Evolutionary conservation across 2,888 invertebrate species (phyloP), one percentile per base, ranked within the genome.

Genomic region (Parnassius smintheus): DNA sequence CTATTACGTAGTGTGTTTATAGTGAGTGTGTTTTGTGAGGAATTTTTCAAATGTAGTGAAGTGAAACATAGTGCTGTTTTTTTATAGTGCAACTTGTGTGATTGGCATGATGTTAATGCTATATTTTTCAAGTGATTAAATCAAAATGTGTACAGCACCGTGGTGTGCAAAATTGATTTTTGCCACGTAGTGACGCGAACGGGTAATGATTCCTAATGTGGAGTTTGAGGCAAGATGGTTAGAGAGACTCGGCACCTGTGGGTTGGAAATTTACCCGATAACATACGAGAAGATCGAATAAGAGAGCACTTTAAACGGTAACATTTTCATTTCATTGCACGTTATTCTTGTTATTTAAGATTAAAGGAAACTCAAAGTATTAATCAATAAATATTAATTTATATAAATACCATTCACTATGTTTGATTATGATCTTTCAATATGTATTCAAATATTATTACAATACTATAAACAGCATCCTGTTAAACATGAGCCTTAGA

Each of bases 211-310:
- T 94, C 95, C 95, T 95, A 95, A 96, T 96, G 96, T 96, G 96
- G 96, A 96, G 95, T 95, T 95, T 94, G 95, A 96, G 95, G 96
- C 96, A 98, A 96, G 96, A 99, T 99, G 99, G 98, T 99, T 96
- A 98, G 98, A 96, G 98, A 98, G 98, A 98, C 98, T 95, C 97
- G 98, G 95, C 98, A 99, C 95, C 96, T 99, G 95, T 98, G 98
- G 98, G 98, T 99, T 96, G 98, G 98, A 96, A 98, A 98, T 96
- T 97, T 99, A 96, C 98, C 98, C 96, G 98, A 98, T 95, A 98
- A 97, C 95, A 97, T 98, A 94, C 96, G 97, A 91, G 98, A 98
- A 94, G 98, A 98, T 93, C 96, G 97, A 93, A 97, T 98, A 94
- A 95, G 96, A 94, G 98, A 98, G 93, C 97, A 97, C 94, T 98